A percentile compares a stretch with the other conserved stretches of the same genome.
Evolutionary conservation across 2,797 vertebrate species (phyloP).

Genomic region (Graptemys geographica): DNA sequence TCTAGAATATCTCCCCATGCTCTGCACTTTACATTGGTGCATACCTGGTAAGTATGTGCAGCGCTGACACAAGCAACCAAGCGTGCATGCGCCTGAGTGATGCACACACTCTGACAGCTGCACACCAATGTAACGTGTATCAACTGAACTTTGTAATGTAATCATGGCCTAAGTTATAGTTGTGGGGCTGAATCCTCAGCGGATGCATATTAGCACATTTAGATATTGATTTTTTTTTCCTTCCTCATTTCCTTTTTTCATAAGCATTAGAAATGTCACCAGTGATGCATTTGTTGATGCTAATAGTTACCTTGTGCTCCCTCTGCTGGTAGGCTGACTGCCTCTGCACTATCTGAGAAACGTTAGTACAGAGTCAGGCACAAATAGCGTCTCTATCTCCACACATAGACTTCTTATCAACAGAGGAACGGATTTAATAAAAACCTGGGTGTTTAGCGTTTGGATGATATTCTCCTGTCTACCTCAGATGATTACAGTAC

Average conservation of each 20-base stretch:
- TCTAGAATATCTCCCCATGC: not conserved
- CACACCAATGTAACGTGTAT: not conserved
- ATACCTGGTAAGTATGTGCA: not conserved
- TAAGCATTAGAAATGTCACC: not conserved
- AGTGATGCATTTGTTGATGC: not conserved
- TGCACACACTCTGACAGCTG: not conserved
- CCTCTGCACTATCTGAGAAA: not conserved
- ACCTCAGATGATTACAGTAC: not conserved
- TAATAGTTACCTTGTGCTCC: conserved; percentile 50
- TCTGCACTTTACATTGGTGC: not conserved
- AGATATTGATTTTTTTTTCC: not conserved
- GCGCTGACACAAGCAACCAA: not conserved
- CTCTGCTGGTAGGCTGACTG: conserved; percentile 52
- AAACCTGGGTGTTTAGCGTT: accelerated
- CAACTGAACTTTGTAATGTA: not conserved
- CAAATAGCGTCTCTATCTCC: accelerated
- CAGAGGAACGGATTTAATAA: not conserved
- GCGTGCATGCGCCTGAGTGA: not conserved
- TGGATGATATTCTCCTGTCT: not conserved
- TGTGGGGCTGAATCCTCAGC: not conserved
- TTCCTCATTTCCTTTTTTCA: not conserved
- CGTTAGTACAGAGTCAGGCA: not conserved
- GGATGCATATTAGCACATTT: not conserved
- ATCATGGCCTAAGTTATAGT: not conserved
- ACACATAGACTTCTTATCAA: accelerated